Percentiles rank a stretch among this genome's conserved stretches.
phyloP scores from a whole-genome alignment of 2,888 invertebrate genomes.

The Heteromurus nitidus region DNA sequence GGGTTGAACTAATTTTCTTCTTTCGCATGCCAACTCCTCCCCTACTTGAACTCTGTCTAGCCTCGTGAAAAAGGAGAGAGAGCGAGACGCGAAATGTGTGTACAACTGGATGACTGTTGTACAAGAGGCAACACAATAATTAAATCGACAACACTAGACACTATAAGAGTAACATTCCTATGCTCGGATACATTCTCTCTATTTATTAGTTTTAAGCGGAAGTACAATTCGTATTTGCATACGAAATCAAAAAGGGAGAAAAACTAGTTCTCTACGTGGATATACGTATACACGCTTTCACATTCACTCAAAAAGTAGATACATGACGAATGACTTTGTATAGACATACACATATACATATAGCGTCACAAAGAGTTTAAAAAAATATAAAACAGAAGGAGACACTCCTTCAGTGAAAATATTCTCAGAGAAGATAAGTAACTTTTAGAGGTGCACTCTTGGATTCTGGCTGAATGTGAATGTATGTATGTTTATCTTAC shows the following conservation, averaged over 20 bases:
- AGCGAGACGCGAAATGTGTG: background rate
- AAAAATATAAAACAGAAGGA: no score
- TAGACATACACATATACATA: background rate
- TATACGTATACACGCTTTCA: no score
- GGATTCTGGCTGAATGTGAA: background rate
- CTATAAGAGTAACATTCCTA: no score
- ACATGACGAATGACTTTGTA: background rate
- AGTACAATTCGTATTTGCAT: no score
- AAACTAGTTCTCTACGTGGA: no score
- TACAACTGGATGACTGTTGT: background rate
- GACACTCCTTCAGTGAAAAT: no score
- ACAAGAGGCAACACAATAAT: constrained; percentile 10
- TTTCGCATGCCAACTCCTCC: constrained; percentile 27
- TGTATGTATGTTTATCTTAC: constrained; percentile 19
- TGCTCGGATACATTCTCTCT: no score
- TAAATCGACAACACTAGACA: constrained; percentile 5
- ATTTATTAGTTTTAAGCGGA: background rate
- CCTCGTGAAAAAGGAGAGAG: background rate
- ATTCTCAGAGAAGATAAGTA: constrained; percentile 16
- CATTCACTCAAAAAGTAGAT: background rate
- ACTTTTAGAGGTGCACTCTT: constrained; percentile 12
- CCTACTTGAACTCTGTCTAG: constrained; percentile 37
- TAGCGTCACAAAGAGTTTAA: no score
- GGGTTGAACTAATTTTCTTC: constrained; percentile 57
- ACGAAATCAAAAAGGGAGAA: no score